Evolutionary conservation across 1,140 invertebrate species (phyloP), one percentile per base, ranked within the genome.

Genomic region (Sminthurides bifidus): DNA sequence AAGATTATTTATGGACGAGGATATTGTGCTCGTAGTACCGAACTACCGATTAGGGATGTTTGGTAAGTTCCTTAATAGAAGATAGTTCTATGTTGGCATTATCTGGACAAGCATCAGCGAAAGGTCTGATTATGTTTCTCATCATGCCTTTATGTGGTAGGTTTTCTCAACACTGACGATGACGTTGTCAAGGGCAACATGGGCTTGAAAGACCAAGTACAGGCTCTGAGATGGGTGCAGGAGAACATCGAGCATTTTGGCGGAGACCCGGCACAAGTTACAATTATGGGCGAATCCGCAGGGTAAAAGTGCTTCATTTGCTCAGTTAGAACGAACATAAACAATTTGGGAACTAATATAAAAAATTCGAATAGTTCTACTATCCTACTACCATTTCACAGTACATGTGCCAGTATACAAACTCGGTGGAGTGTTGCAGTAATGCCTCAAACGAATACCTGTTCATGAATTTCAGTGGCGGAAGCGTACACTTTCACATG

Each of bases 141-240:
- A 21, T 10, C 21, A 14, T 21, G 10, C 21, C 21, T 10, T 14
- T 44, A 10, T 29, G 12, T 14, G 23, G 21, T 19, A 48, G 52
- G 52, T 26, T 58, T 58, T 59, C 21, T 58, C 12, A 49, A 6
- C 17, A 46, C 31, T 5, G 54, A 51, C 10, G 57, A 59, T 58
- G 56, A 65, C n/a, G 65, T 67, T 48, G 63, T 69, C 2, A 63
- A 65, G 8, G 74, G 74, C 6, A 75, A 75, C 63, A 72, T 69
- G 66, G 74, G 74, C 23, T 58, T 75, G 52, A 69, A 67, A 60
- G 74, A 75, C 54, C 72, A 73, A 56, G 40, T 68, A 1, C 48
- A 66, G 29, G 71, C 70, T 0, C 53, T 75, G 31, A 60, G 72
- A 56, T 75, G 71, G 66, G 62, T 75, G 14, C 66, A 68, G 59